These are phyloP conservation scores for Halocaridina rubra DNA, from an alignment of 2,888 invertebrate species.

Conservation along the genomic window DNA sequence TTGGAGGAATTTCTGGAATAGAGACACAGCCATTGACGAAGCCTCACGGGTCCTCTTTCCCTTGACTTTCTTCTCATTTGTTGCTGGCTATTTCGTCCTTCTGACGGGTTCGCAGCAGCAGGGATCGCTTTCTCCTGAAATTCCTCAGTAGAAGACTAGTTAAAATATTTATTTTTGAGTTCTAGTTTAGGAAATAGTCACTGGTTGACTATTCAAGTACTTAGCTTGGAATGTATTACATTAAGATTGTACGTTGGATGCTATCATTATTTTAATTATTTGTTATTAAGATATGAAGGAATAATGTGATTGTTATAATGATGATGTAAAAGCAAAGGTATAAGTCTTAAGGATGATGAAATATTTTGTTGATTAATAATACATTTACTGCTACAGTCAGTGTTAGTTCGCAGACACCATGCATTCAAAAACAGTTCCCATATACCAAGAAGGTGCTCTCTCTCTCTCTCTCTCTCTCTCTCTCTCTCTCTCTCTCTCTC, in stretches of 20 bases:
- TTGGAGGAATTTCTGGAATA: conserved; percentile 50
- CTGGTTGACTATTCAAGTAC: neutral
- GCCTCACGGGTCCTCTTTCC: conserved; percentile 60
- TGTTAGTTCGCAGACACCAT: neutral
- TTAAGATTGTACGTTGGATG: neutral
- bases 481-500: neutral
- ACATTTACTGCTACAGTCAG: neutral
- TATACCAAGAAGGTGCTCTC: neutral
- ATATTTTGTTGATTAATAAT: neutral
- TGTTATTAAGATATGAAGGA: too few species aligned
- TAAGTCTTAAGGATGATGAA: neutral
- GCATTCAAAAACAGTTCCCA: neutral
- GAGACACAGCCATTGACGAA: conserved; percentile 57
- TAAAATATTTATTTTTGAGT: neutral
- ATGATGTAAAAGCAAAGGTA: too few species aligned
- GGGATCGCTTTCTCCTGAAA: conserved; percentile 21
- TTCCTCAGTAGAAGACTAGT: neutral
- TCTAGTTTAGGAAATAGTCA: neutral
- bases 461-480: neutral
- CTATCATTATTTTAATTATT: neutral
- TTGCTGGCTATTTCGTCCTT: conserved; percentile 55
- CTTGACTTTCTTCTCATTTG: conserved; percentile 56
- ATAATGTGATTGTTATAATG: too few species aligned
- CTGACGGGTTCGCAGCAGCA: conserved; percentile 37
- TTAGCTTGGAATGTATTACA: neutral